phyloP scores from a whole-genome alignment of 2,888 invertebrate species.

The Campoplex capitator region DNA sequence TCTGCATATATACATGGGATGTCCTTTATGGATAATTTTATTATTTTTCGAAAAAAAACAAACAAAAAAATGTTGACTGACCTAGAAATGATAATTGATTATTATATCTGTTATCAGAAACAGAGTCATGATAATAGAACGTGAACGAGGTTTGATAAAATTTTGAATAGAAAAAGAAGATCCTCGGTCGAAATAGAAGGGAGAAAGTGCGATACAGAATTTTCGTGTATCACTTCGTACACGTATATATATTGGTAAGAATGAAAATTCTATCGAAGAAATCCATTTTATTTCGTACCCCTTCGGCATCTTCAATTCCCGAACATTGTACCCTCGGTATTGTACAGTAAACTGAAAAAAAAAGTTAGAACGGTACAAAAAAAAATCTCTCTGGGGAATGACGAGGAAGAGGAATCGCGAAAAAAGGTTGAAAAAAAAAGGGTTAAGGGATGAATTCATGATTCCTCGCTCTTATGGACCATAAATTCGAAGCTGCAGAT shows the following conservation, averaged over 20 bases:
- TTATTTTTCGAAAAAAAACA: background rate
- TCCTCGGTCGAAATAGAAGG: background rate
- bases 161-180: background rate
- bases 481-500: slow-evolving; percentile 68
- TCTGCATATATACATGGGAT: too few relatives aligned
- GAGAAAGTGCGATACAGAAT: slow-evolving; percentile 25
- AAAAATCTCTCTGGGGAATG: slow-evolving; percentile 35
- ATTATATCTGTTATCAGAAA: background rate
- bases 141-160: background rate
- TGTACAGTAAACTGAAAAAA: slow-evolving; percentile 29
- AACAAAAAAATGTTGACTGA: background rate
- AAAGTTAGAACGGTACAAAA: slow-evolving; percentile 41
- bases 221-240: background rate
- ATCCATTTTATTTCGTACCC: slow-evolving; percentile 50
- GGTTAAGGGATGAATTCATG: slow-evolving; percentile 55
- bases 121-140: background rate
- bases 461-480: slow-evolving; percentile 58
- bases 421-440: slow-evolving; percentile 22
- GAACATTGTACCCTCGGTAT: slow-evolving; percentile 14
- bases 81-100: background rate
- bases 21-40: background rate
- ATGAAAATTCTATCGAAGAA: slow-evolving; percentile 26
- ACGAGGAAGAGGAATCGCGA: slow-evolving; percentile 9
- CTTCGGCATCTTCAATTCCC: slow-evolving; percentile 7
- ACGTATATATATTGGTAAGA: slow-evolving; percentile 1